Percentiles rank a stretch among this genome's conserved stretches.
phyloP scores from a whole-genome alignment of 2,888 invertebrate genomes.

The Gortyna flavago region DNA sequence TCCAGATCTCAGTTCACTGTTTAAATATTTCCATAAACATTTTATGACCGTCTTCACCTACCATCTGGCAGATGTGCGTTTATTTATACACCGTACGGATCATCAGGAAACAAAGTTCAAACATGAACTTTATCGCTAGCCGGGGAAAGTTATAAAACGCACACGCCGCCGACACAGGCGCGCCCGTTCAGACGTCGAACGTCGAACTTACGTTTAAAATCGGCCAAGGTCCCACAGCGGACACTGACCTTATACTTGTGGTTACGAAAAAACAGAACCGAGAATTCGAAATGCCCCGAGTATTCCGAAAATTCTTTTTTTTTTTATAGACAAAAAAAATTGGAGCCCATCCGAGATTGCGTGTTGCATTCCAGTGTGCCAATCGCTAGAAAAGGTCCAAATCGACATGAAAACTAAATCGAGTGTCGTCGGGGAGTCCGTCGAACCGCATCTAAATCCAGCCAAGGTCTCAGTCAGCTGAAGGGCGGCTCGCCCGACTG shows the following conservation, averaged over 20 bases:
- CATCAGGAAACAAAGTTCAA: conserved; percentile 83
- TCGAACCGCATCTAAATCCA: conserved; percentile 89
- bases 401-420: conserved; percentile 84
- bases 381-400: conserved; percentile 82
- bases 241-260: conserved; percentile 79
- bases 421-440: conserved; percentile 83
- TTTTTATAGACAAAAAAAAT: conserved; percentile 70
- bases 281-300: conserved; percentile 65
- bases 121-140: conserved; percentile 85
- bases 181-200: conserved; percentile 71
- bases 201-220: conserved; percentile 87
- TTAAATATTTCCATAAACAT: conserved; percentile 78
- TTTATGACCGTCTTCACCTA: conserved; percentile 75
- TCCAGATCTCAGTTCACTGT: conserved; percentile 62
- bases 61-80: conserved; percentile 80
- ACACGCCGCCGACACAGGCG: conserved; percentile 72
- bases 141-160: conserved; percentile 86
- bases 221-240: conserved; percentile 87
- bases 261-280: conserved; percentile 69
- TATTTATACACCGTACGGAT: conserved; percentile 82
- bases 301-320: conserved; percentile 66
- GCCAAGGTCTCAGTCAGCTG: conserved; percentile 88
- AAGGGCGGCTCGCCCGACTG: conserved; percentile 87
- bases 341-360: conserved; percentile 75
- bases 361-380: conserved; percentile 77